Conservation (phyloP, 2,113 vertebrate genomes). For the Gobius niger region DNA sequence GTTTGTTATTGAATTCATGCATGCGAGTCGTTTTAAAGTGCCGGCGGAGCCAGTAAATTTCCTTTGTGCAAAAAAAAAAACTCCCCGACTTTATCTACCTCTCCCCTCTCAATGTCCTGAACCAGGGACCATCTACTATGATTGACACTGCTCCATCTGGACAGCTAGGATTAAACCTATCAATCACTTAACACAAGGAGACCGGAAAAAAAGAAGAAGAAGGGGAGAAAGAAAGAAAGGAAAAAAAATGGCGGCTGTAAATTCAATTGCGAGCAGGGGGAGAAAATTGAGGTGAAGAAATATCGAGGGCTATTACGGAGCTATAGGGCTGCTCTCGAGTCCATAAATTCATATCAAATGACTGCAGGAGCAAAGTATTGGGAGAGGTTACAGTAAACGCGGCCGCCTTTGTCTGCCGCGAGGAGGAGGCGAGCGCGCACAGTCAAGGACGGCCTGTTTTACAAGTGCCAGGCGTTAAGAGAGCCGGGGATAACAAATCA, state of each 20-base stretch:
- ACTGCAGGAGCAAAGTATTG: conserved; percentile 70
- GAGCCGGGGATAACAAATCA: conserved; percentile 65
- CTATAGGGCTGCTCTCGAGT: conserved; percentile 69
- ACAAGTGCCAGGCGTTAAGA: conserved; percentile 53
- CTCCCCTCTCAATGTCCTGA: conserved; percentile 51
- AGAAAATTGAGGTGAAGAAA: conserved; percentile 81
- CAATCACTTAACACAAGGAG: conserved; percentile 75
- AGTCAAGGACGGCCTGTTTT: conserved; percentile 67
- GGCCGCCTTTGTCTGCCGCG: conserved; percentile 66
- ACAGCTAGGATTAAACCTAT: conserved; percentile 79
- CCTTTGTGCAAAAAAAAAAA: conserved; percentile 49
- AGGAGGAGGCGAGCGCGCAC: conserved; percentile 45
- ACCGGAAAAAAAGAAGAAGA: conserved; percentile 54
- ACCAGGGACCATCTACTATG: conserved; percentile 52
- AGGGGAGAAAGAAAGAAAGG: neutral
- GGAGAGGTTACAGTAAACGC: conserved; percentile 70
- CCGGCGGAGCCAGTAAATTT: conserved; percentile 66
- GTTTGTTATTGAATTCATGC: conserved; percentile 56
- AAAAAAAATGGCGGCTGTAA: conserved; percentile 69
- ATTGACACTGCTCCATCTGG: conserved; percentile 77
- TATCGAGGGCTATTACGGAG: conserved; percentile 78
- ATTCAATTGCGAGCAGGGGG: conserved; percentile 76
- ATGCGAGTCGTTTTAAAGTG: conserved; percentile 47
- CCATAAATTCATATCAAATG: conserved; percentile 82
- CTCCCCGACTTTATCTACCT: conserved; percentile 67